A percentile compares a stretch with the other conserved stretches of the same genome.
These are phyloP conservation scores for Triplophysa bombifrons DNA, from an alignment of 2,797 vertebrate species.

Conservation along the genomic window DNA sequence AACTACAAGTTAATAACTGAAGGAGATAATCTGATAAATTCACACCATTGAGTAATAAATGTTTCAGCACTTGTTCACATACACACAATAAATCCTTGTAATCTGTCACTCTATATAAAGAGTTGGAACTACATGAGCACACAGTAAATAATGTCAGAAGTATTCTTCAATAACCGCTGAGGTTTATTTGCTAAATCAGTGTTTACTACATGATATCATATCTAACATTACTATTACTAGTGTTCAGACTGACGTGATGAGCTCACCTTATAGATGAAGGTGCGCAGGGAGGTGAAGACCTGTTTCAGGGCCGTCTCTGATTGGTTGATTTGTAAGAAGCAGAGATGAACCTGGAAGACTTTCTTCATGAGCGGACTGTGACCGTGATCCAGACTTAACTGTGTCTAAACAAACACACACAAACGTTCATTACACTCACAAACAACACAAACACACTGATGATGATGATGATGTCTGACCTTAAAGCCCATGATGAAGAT, in stretches of 20 bases:
- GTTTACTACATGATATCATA: too few relatives aligned
- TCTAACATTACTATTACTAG: background rate
- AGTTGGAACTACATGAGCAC: too few relatives aligned
- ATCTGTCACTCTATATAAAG: background rate
- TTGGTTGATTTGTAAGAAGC: slow-evolving; percentile 96
- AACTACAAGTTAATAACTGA: background rate
- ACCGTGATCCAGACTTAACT: slow-evolving; percentile 89
- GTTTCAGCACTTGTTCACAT: background rate
- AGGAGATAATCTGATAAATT: background rate
- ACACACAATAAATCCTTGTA: background rate
- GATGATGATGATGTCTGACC: slow-evolving; percentile 71
- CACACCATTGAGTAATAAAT: background rate
- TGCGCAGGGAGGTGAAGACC: slow-evolving; percentile 91
- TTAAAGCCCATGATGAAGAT: slow-evolving; percentile 97
- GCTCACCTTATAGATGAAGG: slow-evolving; percentile 94
- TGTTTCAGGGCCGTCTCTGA: slow-evolving; percentile 93
- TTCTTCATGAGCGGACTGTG: slow-evolving; percentile 99
- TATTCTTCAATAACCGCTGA: too few relatives aligned
- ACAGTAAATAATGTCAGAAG: too few relatives aligned
- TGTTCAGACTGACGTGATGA: background rate
- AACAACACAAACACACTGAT: background rate
- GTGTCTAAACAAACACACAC: slow-evolving; percentile 76
- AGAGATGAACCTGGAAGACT: slow-evolving; percentile 94
- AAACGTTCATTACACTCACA: background rate
- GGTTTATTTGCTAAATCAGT: too few relatives aligned